Percentiles rank a stretch among this genome's conserved stretches.
phyloP scores from a whole-genome alignment of 2,797 vertebrate genomes.

The Scarus forsteni region DNA sequence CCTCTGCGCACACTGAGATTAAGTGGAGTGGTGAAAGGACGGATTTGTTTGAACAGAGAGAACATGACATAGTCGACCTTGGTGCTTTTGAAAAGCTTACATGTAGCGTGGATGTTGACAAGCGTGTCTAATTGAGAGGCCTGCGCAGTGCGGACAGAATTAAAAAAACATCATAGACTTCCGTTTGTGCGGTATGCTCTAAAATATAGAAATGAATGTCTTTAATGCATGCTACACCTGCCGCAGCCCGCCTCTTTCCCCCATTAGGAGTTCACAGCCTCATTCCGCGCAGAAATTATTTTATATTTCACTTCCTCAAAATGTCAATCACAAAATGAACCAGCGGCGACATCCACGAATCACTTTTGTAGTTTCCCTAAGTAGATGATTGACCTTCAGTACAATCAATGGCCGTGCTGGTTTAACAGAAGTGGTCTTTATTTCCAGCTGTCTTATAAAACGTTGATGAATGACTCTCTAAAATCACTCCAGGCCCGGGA shows the following conservation, averaged over 20 bases:
- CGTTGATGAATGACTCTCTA: constrained; percentile 80
- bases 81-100: constrained; percentile 53
- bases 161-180: background rate
- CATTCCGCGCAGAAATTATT: constrained; percentile 46
- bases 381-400: constrained; percentile 81
- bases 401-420: constrained; percentile 76
- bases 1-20: constrained; percentile 47
- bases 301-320: constrained; percentile 53
- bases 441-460: constrained; percentile 79
- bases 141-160: constrained; percentile 3
- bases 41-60: constrained; percentile 58
- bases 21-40: constrained; percentile 68
- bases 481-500: constrained; percentile 74
- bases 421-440: constrained; percentile 81
- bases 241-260: constrained; percentile 1
- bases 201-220: too few relatives aligned
- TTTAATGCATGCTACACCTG: constrained; percentile 26
- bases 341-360: constrained; percentile 66
- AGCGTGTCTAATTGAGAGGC: constrained; percentile 53
- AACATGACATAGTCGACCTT: constrained; percentile 63
- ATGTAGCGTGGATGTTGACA: constrained; percentile 53
- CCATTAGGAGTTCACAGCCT: constrained; percentile 50
- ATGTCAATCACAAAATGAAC: constrained; percentile 68
- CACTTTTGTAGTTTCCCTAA: constrained; percentile 66
- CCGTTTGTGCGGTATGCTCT: too few relatives aligned